A percentile compares a stretch with the other conserved stretches of the same genome.
phyloP scores from a whole-genome alignment of 2,888 invertebrate genomes.

The Platycheirus albimanus region DNA sequence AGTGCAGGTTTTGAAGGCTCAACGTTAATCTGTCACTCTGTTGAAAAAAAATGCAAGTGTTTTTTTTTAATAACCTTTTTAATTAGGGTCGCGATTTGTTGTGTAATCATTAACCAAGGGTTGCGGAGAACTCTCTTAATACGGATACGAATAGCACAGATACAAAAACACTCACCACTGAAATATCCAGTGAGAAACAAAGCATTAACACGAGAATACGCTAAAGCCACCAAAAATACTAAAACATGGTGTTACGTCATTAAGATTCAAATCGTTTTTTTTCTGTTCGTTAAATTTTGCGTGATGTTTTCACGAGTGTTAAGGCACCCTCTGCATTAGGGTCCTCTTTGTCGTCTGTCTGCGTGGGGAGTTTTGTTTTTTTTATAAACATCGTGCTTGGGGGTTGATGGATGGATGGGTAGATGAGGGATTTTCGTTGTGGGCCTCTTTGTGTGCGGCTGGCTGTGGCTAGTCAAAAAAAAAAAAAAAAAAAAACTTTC shows the following conservation, averaged over 20 bases:
- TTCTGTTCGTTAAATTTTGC: not conserved
- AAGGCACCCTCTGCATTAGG: not conserved
- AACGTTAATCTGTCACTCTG: not conserved
- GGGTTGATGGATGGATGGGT: constrained; percentile 22
- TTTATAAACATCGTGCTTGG: not conserved
- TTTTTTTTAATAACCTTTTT: constrained; percentile 38
- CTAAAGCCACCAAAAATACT: constrained; percentile 41
- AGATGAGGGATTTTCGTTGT: constrained; percentile 47
- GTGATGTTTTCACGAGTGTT: constrained; percentile 3
- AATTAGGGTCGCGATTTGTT: constrained; percentile 49
- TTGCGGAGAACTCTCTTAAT: constrained; percentile 35
- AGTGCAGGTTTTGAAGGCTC: constrained; percentile 25
- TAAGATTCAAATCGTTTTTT: constrained; percentile 44
- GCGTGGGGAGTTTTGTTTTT: constrained; percentile 56
- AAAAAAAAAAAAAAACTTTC: constrained; percentile 5
- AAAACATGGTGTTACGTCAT: constrained; percentile 66
- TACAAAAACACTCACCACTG: constrained; percentile 15
- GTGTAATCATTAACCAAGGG: constrained; percentile 65
- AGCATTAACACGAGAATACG: constrained; percentile 29
- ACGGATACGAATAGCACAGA: no score
- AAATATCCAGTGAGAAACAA: constrained; percentile 43
- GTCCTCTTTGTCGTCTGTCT: constrained; percentile 57
- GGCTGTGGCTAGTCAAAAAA: constrained; percentile 29
- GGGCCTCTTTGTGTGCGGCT: constrained; percentile 19
- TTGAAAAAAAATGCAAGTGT: not conserved